Evolutionary conservation across 2,113 vertebrate genomes (phyloP), one percentile per base, ranked within the genome.

Genomic region (Calidris pygmaea): DNA sequence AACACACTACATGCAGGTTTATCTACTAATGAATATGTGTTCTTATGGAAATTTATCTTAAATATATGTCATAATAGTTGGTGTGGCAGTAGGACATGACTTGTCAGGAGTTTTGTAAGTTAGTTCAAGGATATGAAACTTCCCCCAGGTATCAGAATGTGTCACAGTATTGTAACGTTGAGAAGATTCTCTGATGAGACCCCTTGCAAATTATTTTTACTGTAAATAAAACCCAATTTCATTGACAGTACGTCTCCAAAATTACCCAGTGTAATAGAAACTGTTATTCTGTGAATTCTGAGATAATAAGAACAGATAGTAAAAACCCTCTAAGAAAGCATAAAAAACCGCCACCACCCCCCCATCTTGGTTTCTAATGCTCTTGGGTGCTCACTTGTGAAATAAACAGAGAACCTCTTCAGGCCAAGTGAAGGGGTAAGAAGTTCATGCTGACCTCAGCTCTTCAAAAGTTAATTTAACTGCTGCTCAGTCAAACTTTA

Each of bases 71-170:
- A 21, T 9, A 58, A 52, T 12, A 26, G 24, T 6, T 60, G 27
- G 8, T 1, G 1, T 37, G n/a, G 17, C 7, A 68, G 23, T 3
- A 68, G 23, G 5, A 20, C 4, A 32, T 13, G 47, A 20, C 12
- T 12, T 3, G 11, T 9, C 35, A 71, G 7, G 23, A 50, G 4
- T 24, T 81, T 77, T 66, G 4, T 34, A 37, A 62, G 35, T 22
- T 75, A 11, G 6, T 71, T 68, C 47, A 34, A 63, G 68, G 7
- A 35, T 37, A 17, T 22, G 27, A 59, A 87, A 43, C 16, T 21
- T 90, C 8, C 4, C 4, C 3, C 10, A 26, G 5, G 7, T n/a
- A 66, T 39, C 12, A 47, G 41, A 85, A 84, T 17, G 7, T 15
- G 29, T 62, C 27, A 24, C 10, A 41, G 4, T 9, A 37, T 6